A percentile compares a stretch with the other conserved stretches of the same genome.
Evolutionary conservation across 2,888 invertebrate species (phyloP).

Genomic region (Orthonychiurus folsomi): DNA sequence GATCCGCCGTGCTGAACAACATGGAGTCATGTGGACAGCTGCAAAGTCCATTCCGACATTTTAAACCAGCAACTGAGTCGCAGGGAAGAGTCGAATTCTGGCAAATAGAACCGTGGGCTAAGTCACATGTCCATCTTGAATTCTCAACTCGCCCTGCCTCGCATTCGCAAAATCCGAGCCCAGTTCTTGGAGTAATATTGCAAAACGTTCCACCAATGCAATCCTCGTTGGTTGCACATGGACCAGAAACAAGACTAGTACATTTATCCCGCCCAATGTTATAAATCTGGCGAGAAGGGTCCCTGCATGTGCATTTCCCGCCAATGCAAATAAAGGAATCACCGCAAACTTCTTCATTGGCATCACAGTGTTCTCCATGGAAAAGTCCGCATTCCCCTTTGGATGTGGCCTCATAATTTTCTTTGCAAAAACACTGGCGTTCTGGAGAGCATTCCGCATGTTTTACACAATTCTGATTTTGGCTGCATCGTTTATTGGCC

Average conservation of each 20-base stretch:
- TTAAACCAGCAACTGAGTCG: not conserved
- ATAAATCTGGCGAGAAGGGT: not conserved
- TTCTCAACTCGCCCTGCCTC: not conserved
- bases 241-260: not conserved
- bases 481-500: not conserved
- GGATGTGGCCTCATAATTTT: not conserved
- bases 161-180: not conserved
- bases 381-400: not conserved
- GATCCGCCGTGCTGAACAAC: not conserved
- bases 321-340: not conserved
- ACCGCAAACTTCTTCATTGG: not conserved
- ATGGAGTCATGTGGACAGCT: not conserved
- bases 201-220: not conserved
- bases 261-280: not conserved
- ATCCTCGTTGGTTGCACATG: not conserved
- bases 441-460: not conserved
- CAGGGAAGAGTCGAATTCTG: not conserved
- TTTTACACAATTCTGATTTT: not conserved
- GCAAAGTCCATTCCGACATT: not conserved
- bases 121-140: not conserved
- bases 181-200: not conserved
- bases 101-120: not conserved
- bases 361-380: not conserved
- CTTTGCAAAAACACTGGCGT: not conserved
- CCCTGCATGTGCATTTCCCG: not conserved